These are phyloP conservation scores for Aphelinus atriplicis DNA, from an alignment of 1,140 invertebrate species.

Conservation along the genomic window DNA sequence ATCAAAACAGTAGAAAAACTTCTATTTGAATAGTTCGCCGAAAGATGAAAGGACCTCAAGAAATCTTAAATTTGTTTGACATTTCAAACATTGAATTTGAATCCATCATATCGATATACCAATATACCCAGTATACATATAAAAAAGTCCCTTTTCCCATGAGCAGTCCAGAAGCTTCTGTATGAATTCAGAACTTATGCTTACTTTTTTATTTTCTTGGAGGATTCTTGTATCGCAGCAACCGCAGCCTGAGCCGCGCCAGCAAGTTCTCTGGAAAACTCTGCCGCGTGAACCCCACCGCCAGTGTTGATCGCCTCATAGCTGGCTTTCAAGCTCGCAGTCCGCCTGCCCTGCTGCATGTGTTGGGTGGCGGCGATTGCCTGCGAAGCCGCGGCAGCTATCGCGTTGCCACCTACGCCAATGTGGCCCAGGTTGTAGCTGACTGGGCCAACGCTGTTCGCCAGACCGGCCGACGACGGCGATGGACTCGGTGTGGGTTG, in stretches of 20 bases:
- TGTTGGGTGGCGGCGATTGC: conserved; percentile 96
- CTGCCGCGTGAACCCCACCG: conserved; percentile 68
- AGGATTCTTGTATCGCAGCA: conserved; percentile 76
- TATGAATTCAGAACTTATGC: neutral
- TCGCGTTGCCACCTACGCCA: conserved; percentile 84
- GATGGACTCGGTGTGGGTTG: conserved; percentile 53
- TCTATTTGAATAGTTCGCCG: too few relatives aligned
- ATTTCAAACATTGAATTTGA: too few relatives aligned
- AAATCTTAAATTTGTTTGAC: too few relatives aligned
- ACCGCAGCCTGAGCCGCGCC: conserved; percentile 83
- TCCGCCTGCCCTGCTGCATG: conserved; percentile 93
- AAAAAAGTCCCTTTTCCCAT: neutral
- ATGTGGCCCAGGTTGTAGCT: conserved; percentile 77
- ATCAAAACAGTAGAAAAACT: too few relatives aligned
- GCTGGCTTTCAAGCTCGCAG: conserved; percentile 93
- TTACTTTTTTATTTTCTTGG: conserved; percentile 76
- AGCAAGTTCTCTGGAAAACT: conserved; percentile 75
- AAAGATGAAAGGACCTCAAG: too few relatives aligned
- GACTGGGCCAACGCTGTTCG: conserved; percentile 65
- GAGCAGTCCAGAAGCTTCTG: neutral
- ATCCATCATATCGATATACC: too few relatives aligned
- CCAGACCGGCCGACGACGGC: conserved; percentile 44
- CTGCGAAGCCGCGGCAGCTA: conserved; percentile 94
- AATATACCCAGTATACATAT: too few relatives aligned
- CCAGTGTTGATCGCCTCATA: conserved; percentile 84